Base-by-base conservation (phyloP, 2,888 invertebrate genomes). In the Melinopterus prodromus region DNA sequence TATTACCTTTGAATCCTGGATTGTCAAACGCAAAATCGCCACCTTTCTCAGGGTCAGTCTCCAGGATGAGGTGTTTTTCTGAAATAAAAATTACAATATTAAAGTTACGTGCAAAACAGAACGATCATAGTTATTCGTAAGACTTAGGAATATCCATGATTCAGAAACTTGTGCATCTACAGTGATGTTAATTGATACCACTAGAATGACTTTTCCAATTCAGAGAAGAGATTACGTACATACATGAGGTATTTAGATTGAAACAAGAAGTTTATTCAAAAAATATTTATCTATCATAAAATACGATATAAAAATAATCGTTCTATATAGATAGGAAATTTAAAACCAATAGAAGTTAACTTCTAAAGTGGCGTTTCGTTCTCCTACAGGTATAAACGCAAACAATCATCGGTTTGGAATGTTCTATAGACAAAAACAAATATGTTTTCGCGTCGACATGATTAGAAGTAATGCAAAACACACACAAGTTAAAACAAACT, bases 21-120 rank as follows among this genome's bases (percentile, higher is more conserved):
- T 95, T 95, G 89, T 95, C 95, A 88, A 95, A 95, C 0, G 95
- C 95, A 87, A 93, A 95, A 84, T 94, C 94, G 83, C 93, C 94
- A n/a, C 94, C 94, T 78, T 93, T 93, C 86, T 95, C 95, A 0
- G 95, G 94, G 87, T 95, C 95, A 37, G 93, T 94, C 82, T 94
- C 92, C 87, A 95, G 90, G 38, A 95, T 94, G 81, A 95, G 89
- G 85, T 94, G 94, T 86, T 94, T 93, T 84, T 93, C 95, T 95
- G 92, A 78, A 84, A 72, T 76, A 76, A 26, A 15, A 70, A 70
- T 70, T 16, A 69, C 53, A 37, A 76, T 5, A 14, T 38, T 6
- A 53, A 76, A 53, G 3, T 26, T 26, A 26, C 26, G 26, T 26
- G 26, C 3, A 69, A n/a, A 12, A 69, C 12, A 12, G 9, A 16